Conservation (phyloP, 1,140 invertebrate genomes). For the Eciton burchellii region DNA sequence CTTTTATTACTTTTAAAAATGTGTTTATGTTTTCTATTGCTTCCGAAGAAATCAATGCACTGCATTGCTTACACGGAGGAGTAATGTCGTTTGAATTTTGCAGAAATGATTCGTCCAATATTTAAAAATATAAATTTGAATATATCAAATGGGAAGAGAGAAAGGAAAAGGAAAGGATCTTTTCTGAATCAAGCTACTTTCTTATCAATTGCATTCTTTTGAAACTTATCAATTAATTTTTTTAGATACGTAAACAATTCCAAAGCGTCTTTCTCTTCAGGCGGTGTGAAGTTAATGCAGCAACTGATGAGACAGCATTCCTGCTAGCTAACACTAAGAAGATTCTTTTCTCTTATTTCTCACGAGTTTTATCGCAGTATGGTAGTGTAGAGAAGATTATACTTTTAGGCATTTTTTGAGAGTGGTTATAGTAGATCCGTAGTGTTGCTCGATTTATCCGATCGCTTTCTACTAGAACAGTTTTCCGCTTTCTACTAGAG, state of each 20-base stretch:
- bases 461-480: conserved; percentile 59
- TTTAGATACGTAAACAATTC: conserved; percentile 41
- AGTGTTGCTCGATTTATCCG: conserved; percentile 48
- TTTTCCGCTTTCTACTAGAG: conserved; percentile 49
- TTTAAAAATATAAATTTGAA: background rate
- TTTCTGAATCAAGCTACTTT: too few species aligned
- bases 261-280: conserved; percentile 8
- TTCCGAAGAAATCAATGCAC: background rate
- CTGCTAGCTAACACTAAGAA: conserved; percentile 40
- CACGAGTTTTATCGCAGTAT: conserved; percentile 21
- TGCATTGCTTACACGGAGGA: conserved; percentile 4
- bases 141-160: too few species aligned
- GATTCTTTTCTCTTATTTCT: conserved; percentile 38
- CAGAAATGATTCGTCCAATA: conserved; percentile 45
- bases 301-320: conserved; percentile 15
- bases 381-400: conserved; percentile 48
- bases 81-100: conserved; percentile 6
- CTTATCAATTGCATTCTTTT: background rate
- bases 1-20: conserved; percentile 1
- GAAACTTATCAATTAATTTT: background rate
- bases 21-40: background rate
- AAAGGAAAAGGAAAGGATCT: too few species aligned
- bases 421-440: conserved; percentile 47
- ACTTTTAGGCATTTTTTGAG: conserved; percentile 44
- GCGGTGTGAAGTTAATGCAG: conserved; percentile 28